Conservation (phyloP, 2,888 invertebrate genomes). For the Schizotus pectinicornis region DNA sequence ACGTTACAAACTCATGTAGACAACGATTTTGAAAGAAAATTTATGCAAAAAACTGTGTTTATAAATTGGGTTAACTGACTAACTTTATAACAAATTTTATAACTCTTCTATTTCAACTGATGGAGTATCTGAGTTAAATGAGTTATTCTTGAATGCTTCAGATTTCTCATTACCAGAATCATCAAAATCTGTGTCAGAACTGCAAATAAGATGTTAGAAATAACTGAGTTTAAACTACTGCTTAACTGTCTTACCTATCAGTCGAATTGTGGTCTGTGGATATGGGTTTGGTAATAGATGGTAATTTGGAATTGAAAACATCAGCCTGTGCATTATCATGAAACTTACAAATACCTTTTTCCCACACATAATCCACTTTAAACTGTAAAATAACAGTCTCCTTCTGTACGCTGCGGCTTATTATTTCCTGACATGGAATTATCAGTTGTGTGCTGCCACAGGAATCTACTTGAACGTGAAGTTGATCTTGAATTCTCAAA, state of each 20-base stretch:
- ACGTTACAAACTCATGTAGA: slow-evolving; percentile 6
- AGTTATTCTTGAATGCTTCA: slow-evolving; percentile 15
- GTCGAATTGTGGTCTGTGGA: slow-evolving; percentile 11
- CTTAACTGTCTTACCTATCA: slow-evolving; percentile 14
- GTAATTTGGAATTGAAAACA: slow-evolving; percentile 11
- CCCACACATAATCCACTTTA: slow-evolving; percentile 11
- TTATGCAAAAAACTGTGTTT: slow-evolving; percentile 10
- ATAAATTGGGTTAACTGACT: slow-evolving; percentile 11
- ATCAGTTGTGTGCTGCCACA: slow-evolving; percentile 11
- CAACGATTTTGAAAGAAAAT: no score
- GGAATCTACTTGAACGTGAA: slow-evolving; percentile 5
- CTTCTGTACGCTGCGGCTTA: slow-evolving; percentile 7
- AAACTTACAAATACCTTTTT: slow-evolving; percentile 12
- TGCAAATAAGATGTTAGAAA: slow-evolving; percentile 20
- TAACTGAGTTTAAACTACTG: slow-evolving; percentile 17
- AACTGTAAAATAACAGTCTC: slow-evolving; percentile 12
- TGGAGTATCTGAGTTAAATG: slow-evolving; percentile 15
- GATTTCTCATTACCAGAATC: slow-evolving; percentile 12
- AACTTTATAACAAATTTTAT: slow-evolving; percentile 13
- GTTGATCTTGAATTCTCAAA: slow-evolving; percentile 9
- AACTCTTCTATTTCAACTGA: slow-evolving; percentile 16
- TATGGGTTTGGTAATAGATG: slow-evolving; percentile 9
- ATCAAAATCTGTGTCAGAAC: slow-evolving; percentile 14
- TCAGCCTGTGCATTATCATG: slow-evolving; percentile 9
- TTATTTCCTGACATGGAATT: slow-evolving; percentile 13